Evolutionary conservation across 2,888 invertebrate species (phyloP), one percentile per base, ranked within the genome.

Genomic region (Cryptus viduatorius): DNA sequence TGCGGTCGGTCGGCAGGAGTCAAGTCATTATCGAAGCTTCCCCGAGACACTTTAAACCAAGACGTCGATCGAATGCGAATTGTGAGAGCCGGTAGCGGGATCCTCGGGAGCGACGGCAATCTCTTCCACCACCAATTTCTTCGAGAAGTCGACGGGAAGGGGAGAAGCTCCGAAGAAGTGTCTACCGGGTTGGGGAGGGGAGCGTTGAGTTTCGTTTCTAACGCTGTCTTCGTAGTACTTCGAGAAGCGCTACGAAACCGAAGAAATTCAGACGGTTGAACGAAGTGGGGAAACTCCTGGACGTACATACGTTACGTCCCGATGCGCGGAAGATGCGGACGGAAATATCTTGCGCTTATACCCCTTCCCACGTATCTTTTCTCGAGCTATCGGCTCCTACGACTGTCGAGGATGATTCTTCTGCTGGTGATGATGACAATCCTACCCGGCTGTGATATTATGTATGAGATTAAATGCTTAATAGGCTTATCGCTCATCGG

Each of bases 31-130:
- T 96, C 95, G 96, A 95, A 94, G 95, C 88, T 92, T 94, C 92
- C 93, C 95, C 92, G 93, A 93, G 92, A 93, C 92, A 93, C 92
- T 91, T 91, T 90, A 91, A 92, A 96, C 96, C 97, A 97, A 97
- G 97, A 97, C 97, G 97, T 97, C 97, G 97, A 97, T 97, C 97
- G 97, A 97, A 97, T 97, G 96, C 97, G 96, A 97, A 96, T 97
- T 96, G 96, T 96, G 96, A 96, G 96, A 96, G 96, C 91, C 92
- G 91, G 90, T 96, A 96, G 96, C 97, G 96, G 95, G 93, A 87
- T 89, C 88, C 93, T 91, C 92, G 91, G 88, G 87, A 89, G 89
- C 89, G 75, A 69, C 83, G 82, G 56, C 71, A 84, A 71, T 84
- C 84, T 61, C 83, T 83, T 83, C 78, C 75, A 83, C 80, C 77